Evolutionary conservation across 1,140 invertebrate species (phyloP), one percentile per base, ranked within the genome.

Genomic region (Drosophila funebris): DNA sequence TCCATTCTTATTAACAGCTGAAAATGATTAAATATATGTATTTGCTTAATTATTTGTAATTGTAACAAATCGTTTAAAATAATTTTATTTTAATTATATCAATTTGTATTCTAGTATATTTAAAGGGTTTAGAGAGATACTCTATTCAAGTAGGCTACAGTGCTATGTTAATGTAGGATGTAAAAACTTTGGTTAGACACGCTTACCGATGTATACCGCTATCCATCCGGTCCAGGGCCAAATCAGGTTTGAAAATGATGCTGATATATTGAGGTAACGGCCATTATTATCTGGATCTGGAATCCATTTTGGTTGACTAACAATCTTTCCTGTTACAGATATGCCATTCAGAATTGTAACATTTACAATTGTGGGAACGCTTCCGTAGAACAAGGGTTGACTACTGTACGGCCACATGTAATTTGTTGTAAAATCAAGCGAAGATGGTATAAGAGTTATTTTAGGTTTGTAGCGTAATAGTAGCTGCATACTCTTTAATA

Each of bases 191-290:
- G 11, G 11, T 13, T 41, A 16, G 4, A n/a, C 0, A 33, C 67
- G 4, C 50, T 81, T 66, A 91, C 90, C 67, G 39, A 91, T 93
- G 62, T 93, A 80, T 31, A 99, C 94, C 8, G 97, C 97, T 57
- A 99, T 92, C 95, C 97, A 99, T 0, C 98, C 98, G 5, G 97
- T 97, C 98, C 98, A 99, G 0, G 98, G 98, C 98, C 98, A 99
- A 13, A 99, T 92, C 31, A 96, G 93, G 64, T 95, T 93, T n/a
- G 96, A 97, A 92, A 96, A 94, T 11, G 95, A 94, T 36, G 96
- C 93, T 0, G 96, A 94, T 52, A 97, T 93, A 31, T 97, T 93
- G 20, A 96, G 92, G 37, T 94, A 91, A 43, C 95, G 93, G 4
- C 97, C 97, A 92, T 96, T 94, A 69, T 97, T 95, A 56, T 94